A percentile compares a stretch with the other conserved stretches of the same genome.
Conservation (phyloP, 2,797 vertebrate genomes). For the Cottoperca gobio region DNA sequence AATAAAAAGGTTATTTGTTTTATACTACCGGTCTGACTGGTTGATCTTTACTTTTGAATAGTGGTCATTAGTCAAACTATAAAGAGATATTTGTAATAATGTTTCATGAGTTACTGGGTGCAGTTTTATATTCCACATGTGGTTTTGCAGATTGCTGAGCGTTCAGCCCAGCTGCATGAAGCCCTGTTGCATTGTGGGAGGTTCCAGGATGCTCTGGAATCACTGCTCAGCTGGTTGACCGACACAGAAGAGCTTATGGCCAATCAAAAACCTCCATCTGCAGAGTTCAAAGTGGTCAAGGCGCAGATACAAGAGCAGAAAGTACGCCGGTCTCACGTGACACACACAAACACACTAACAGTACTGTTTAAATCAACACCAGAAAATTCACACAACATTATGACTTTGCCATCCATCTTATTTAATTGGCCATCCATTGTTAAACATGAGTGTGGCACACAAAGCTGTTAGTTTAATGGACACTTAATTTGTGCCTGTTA, state of each 20-base stretch:
- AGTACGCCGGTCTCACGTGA: slow-evolving; percentile 79
- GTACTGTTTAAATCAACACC: slow-evolving; percentile 23
- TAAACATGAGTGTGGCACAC: slow-evolving; percentile 43
- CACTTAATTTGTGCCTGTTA: slow-evolving; percentile 54
- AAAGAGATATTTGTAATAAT: not conserved
- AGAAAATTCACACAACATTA: slow-evolving; percentile 19
- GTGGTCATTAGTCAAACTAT: not conserved
- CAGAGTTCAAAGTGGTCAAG: slow-evolving; percentile 99
- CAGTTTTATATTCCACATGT: slow-evolving; percentile 50
- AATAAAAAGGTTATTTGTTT: slow-evolving; percentile 92
- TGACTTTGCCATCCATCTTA: slow-evolving; percentile 48
- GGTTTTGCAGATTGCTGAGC: slow-evolving; percentile 91
- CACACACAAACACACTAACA: slow-evolving; percentile 3
- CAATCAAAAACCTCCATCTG: slow-evolving; percentile 96
- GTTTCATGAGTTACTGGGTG: slow-evolving; percentile 15
- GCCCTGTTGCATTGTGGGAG: slow-evolving; percentile 96
- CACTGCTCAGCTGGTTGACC: slow-evolving; percentile 96
- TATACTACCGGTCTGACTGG: not conserved
- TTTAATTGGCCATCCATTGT: slow-evolving; percentile 67
- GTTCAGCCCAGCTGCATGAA: slow-evolving; percentile 95
- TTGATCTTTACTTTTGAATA: slow-evolving; percentile 12
- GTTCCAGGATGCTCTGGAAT: slow-evolving; percentile 98
- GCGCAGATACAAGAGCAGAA: slow-evolving; percentile 99
- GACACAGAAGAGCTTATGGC: slow-evolving; percentile 98
- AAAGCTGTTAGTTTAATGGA: slow-evolving; percentile 62